These are phyloP conservation scores for Baccha elongata DNA, from an alignment of 2,888 invertebrate species.

Conservation along the genomic window DNA sequence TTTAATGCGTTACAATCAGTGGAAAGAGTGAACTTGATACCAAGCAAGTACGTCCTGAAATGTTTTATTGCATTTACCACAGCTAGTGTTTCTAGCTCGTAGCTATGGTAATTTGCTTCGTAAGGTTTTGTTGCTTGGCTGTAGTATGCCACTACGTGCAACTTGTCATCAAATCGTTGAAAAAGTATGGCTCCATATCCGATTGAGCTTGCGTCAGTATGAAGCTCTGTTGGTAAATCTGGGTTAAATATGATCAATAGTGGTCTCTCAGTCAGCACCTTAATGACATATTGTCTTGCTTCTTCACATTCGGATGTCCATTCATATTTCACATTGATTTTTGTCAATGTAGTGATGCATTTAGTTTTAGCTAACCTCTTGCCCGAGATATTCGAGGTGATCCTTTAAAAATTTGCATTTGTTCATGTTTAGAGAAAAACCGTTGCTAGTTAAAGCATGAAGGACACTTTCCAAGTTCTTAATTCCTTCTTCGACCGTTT, in stretches of 20 bases:
- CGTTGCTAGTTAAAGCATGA: neutral
- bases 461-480: neutral
- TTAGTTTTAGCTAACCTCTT: neutral
- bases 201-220: too few species aligned
- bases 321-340: too few species aligned
- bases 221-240: too few species aligned
- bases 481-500: neutral
- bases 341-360: too few species aligned
- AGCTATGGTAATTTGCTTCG: slow-evolving; percentile 33
- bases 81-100: too few species aligned
- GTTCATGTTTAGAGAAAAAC: neutral
- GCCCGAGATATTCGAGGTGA: too few species aligned
- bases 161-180: slow-evolving; percentile 21
- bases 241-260: too few species aligned
- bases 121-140: slow-evolving; percentile 41
- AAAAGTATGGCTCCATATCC: slow-evolving; percentile 36
- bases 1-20: slow-evolving; percentile 47
- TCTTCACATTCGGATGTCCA: neutral
- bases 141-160: slow-evolving; percentile 46
- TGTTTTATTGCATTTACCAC: too few species aligned
- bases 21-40: slow-evolving; percentile 19
- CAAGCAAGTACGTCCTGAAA: slow-evolving; percentile 21
- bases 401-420: too few species aligned
- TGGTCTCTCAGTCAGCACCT: too few species aligned
- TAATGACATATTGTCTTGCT: neutral